Conservation (phyloP, 2,888 invertebrate genomes). For the Aphidius colemani region DNA sequence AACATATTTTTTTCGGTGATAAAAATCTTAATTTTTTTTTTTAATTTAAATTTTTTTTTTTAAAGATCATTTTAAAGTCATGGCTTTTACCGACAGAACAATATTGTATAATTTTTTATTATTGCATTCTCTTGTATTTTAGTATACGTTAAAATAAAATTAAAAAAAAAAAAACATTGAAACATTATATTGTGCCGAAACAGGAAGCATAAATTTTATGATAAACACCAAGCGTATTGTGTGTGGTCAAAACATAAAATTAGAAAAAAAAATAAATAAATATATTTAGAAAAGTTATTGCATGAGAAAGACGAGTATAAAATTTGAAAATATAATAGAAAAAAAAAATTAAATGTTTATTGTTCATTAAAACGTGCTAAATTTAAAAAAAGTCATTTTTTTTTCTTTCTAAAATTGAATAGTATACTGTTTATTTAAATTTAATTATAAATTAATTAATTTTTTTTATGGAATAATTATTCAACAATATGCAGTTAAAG, state of each 20-base stretch:
- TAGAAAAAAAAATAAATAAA: slow-evolving; percentile 19
- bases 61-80: slow-evolving; percentile 1
- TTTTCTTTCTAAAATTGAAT: too few relatives aligned
- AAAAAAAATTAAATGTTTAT: not conserved
- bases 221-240: slow-evolving; percentile 49
- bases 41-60: not conserved
- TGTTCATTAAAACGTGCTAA: not conserved
- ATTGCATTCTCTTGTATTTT: slow-evolving; percentile 3
- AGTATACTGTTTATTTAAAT: too few relatives aligned
- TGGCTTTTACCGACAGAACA: not conserved
- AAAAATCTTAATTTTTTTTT: not conserved
- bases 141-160: not conserved
- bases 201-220: slow-evolving; percentile 58
- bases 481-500: too few relatives aligned
- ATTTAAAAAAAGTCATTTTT: not conserved
- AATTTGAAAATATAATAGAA: slow-evolving; percentile 1
- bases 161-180: not conserved
- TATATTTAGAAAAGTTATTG: slow-evolving; percentile 2
- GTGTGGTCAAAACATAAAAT: slow-evolving; percentile 24
- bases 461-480: too few relatives aligned
- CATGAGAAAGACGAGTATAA: not conserved
- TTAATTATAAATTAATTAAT: not conserved
- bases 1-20: not conserved
- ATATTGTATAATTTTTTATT: slow-evolving; percentile 4
- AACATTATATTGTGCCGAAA: slow-evolving; percentile 39